Conservation (phyloP, 2,797 vertebrate species). For the Enteromius trimaculatus region DNA sequence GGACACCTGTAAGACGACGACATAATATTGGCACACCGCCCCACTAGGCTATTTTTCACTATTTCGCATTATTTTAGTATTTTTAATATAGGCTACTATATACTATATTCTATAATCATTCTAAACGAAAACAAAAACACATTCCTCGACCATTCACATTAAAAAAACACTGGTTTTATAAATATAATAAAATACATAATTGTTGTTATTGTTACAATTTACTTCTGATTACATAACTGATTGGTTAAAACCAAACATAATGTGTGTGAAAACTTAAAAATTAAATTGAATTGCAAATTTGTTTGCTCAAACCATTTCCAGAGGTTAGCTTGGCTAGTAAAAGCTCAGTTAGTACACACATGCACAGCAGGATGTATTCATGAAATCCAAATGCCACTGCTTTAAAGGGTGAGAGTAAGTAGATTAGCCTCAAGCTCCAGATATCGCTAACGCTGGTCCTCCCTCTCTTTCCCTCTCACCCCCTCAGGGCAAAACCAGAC, state of each 20-base stretch:
- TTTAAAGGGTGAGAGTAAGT: not conserved
- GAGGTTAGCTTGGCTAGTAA: not conserved
- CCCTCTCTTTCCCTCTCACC: constrained; percentile 1
- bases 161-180: not conserved
- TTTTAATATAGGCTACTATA: not conserved
- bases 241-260: not conserved
- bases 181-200: not conserved
- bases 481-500: constrained; percentile 57
- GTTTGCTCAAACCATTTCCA: not conserved
- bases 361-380: not conserved
- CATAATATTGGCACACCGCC: too few species aligned
- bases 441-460: not conserved
- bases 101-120: too few species aligned
- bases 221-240: not conserved
- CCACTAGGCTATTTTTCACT: not conserved
- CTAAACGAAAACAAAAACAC: not conserved
- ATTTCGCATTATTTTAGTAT: not conserved
- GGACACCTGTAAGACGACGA: not conserved
- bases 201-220: not conserved
- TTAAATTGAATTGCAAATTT: not conserved
- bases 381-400: not conserved
- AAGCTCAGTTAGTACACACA: not conserved
- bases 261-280: not conserved
- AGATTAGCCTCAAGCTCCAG: constrained; percentile 9
- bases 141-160: not conserved